Evolutionary conservation across 1,140 invertebrate genomes (phyloP), one percentile per base, ranked within the genome.

Genomic region (Drosophila auraria): DNA sequence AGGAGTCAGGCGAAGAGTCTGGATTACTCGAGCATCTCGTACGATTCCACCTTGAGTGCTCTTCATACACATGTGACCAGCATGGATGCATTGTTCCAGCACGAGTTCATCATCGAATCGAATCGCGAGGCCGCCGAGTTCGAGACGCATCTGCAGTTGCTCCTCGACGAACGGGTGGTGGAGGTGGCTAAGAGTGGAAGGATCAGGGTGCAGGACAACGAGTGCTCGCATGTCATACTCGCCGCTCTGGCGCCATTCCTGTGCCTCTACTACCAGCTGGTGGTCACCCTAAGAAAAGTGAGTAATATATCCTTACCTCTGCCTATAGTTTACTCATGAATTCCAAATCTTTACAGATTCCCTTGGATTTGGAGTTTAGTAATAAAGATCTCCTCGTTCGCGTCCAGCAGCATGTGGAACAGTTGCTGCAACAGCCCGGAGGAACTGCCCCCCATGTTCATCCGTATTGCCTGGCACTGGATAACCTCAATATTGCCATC

Each of bases 401-500:
- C 17, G 91, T 94, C 0, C 95, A 95, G 75, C 84, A 93, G 72
- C 75, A 92, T 50, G 87, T 94, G n/a, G 95, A 95, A 81, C 73
- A 71, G 62, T 58, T 91, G 53, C 80, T 94, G 0, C 91, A 91
- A 33, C 80, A 65, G 66, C 89, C 70, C 57, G 86, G 82, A 3
- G 84, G 77, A 0, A 54, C 73, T 33, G 82, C 84, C 4, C 56
- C 62, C 2, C 92, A 93, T 66, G 91, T 94, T 4, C 95, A 95
- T 92, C 95, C 95, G 0, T 96, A 95, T 93, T 94, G 94, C 70
- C 91, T 96, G 33, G 95, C 94, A 42, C 92, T 95, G 66, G 95
- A 95, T 74, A 93, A 93, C 42, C 92, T 94, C 6, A 92, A 87
- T 49, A 92, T 91, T 27, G 92, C 92, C 38, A 78, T 93, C 15